Base-by-base conservation (phyloP, 2,113 vertebrate genomes). In the Lamprologus callipterus region DNA sequence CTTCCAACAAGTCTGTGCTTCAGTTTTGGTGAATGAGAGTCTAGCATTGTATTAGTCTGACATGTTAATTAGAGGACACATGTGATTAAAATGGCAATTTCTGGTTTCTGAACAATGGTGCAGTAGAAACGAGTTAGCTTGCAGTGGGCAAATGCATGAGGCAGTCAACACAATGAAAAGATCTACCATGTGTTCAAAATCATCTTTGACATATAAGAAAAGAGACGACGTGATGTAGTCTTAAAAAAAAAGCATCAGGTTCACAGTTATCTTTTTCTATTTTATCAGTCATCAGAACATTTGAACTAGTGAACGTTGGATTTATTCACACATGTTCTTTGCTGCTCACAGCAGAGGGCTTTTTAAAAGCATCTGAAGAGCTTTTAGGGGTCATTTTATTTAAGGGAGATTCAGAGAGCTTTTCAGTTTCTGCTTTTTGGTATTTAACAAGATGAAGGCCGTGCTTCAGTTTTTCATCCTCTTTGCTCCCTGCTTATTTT, bases 301-400 rank as follows among this genome's bases (percentile, higher is more conserved):
- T 83, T 17, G 73, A 55, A 37, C 10, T 33, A 60, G n/a, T 21
- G 9, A 57, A 53, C 9, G 57, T 84, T 83, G 84, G 90, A 85
- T 81, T 88, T 70, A 89, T 86, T 91, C 84, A 90, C 73, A 87
- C 85, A 89, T 89, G 88, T 85, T 5, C 16, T 40, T 12, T 65
- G 51, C 13, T 40, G 68, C 28, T 60, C 2, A 12, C 31, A 4
- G 35, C 8, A 6, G 45, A 31, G 5, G 21, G 10, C 33, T 21
- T 53, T 68, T 84, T 82, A 82, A 89, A 57, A 87, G 83, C 81
- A 28, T 17, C 75, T 35, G n/a, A 53, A 75, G 84, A 83, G 89
- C 86, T 88, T 84, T 92, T 82, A 86, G 68, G 86, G 86, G 83
- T 89, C 23, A 42, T 78, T 92, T 90, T 17, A 53, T 51, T 86